Base-by-base conservation (phyloP, 1,140 invertebrate species). In the Sycophila sp. region DNA sequence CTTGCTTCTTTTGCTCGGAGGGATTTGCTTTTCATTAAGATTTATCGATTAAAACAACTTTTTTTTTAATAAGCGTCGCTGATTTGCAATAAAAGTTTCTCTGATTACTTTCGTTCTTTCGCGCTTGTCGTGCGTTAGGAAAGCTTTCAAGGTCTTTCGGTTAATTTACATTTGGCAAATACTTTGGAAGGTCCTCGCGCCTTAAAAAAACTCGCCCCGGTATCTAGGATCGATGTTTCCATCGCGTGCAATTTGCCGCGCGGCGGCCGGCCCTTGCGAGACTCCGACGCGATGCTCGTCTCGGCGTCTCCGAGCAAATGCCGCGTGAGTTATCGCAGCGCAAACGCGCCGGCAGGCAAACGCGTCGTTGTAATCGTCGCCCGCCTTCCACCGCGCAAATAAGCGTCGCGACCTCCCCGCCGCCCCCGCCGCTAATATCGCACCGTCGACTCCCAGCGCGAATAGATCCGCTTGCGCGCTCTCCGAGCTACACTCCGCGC, bases 321-420 rank as follows among this genome's bases (percentile, higher is more conserved):
- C 63, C 47, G 64, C 19, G 30, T 63, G 58, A 72, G 38, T 62
- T 56, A 68, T 62, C 42, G 55, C 45, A 55, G 17, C 30, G 53
- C 36, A 63, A 71, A 71, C 53, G 26, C 42, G 49, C 34, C 30
- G 22, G 15, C 13, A 26, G 42, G 4, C 2, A 62, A 17, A 45
- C 36, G 58, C 17, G 59, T 45, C 59, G n/a, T n/a, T n/a, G 8
- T 62, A 59, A 59, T 32, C 42, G 28, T 32, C 6, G 22, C 13
- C 7, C 40, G 15, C n/a, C n/a, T n/a, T n/a, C n/a, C n/a, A n/a
- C n/a, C n/a, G n/a, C n/a, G n/a, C n/a, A 45, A 62, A 45, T 5
- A 6, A 51, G 30, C 42, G 45, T 24, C 28, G 24, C 30, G 13
- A 13, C 0, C n/a, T n/a, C n/a, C n/a, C n/a, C n/a, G n/a, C n/a